phyloP scores from a whole-genome alignment of 2,888 invertebrate species.

The Perithous albicinctus region DNA sequence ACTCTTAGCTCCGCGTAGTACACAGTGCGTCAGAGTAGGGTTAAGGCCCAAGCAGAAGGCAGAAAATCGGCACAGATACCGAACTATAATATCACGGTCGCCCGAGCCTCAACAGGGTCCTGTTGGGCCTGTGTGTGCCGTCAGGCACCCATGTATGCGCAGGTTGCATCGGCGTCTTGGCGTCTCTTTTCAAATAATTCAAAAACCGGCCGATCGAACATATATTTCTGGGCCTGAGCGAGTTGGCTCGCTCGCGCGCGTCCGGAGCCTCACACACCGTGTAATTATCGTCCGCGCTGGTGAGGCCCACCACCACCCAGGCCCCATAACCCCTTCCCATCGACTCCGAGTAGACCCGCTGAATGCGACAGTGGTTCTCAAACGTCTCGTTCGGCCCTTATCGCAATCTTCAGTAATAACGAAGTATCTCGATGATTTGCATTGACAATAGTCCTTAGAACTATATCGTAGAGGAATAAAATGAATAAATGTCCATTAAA shows the following conservation, averaged over 20 bases:
- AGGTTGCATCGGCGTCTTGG: constrained; percentile 75
- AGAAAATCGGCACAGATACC: constrained; percentile 77
- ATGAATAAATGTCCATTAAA: neutral
- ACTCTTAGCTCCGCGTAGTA: constrained; percentile 17
- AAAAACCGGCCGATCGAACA: constrained; percentile 85
- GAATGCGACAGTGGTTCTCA: constrained; percentile 83
- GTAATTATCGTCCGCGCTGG: constrained; percentile 84
- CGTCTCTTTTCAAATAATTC: constrained; percentile 85
- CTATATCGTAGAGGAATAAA: neutral
- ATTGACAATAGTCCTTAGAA: neutral
- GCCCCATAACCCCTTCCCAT: constrained; percentile 70
- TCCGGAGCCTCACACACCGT: constrained; percentile 83
- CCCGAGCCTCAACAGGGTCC: constrained; percentile 24
- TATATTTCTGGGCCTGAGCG: constrained; percentile 79
- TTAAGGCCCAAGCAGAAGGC: constrained; percentile 68
- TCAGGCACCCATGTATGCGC: constrained; percentile 48
- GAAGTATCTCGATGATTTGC: neutral
- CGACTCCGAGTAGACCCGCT: constrained; percentile 59
- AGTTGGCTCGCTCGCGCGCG: constrained; percentile 69
- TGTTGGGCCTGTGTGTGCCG: neutral
- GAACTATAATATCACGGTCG: constrained; percentile 82
- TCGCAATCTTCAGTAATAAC: constrained; percentile 1
- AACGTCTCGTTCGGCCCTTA: constrained; percentile 70
- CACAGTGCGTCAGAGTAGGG: constrained; percentile 1
- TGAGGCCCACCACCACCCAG: constrained; percentile 70